Conservation (phyloP, 2,888 invertebrate species). For the Galeruca laticollis region DNA sequence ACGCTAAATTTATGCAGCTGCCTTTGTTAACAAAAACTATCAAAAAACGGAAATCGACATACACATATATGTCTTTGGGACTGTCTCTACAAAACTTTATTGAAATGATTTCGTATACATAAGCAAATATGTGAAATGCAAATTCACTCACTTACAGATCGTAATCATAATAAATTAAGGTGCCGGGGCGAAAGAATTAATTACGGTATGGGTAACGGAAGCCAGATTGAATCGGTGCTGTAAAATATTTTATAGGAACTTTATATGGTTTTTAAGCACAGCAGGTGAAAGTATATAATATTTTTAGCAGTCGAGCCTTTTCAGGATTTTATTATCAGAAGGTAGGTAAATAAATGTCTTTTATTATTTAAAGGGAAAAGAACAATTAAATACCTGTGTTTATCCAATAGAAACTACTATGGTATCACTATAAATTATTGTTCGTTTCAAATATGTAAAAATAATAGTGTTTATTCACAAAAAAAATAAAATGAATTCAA, state of each 20-base stretch:
- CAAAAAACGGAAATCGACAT: neutral
- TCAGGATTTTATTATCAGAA: neutral
- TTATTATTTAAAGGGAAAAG: neutral
- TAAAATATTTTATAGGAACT: constrained; percentile 44
- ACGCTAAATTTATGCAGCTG: too few species aligned
- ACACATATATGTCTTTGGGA: neutral
- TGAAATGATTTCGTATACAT: constrained; percentile 1
- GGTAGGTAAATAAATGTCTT: neutral
- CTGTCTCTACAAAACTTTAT: neutral
- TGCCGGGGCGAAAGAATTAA: constrained; percentile 41
- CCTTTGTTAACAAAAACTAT: too few species aligned
- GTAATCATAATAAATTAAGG: constrained; percentile 29
- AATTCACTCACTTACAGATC: constrained; percentile 22
- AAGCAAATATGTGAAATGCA: constrained; percentile 3
- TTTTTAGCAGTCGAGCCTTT: neutral
- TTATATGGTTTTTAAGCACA: constrained; percentile 40
- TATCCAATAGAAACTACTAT: neutral
- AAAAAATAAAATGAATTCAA: too few species aligned
- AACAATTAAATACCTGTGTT: neutral
- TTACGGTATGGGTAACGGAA: constrained; percentile 50
- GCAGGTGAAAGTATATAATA: constrained; percentile 39
- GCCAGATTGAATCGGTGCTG: constrained; percentile 48
- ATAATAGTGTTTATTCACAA: too few species aligned
- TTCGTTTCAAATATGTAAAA: too few species aligned
- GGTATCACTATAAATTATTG: too few species aligned